Base-by-base conservation (phyloP, 1,140 invertebrate genomes). In the Orchesella cincta region DNA sequence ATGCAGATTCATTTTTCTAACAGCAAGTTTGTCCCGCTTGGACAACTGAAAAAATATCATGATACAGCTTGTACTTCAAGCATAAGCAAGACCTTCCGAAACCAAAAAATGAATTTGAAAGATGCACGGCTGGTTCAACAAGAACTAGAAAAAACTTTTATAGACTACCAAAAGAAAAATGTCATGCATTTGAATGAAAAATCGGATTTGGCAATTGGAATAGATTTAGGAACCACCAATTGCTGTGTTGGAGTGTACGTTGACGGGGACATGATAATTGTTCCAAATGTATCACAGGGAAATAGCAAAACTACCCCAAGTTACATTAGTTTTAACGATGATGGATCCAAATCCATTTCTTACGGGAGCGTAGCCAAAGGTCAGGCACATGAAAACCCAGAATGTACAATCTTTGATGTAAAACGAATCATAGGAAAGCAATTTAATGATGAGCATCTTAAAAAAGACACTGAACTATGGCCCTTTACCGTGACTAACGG, bases 361-460 rank as follows among this genome's bases (percentile, higher is more conserved):
- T 88, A 90, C 76, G 89, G 89, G 31, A 89, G 90, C 82, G 83
- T 83, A 29, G 88, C 88, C 26, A 87, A 88, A 79, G 87, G 87
- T 79, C 87, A 88, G 86, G 33, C 87, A 87, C 67, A 84, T 51
- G 35, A 46, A 29, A 54, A 75, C 35, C 74, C 74, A 23, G 74
- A 52, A 18, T 5, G n/a, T 26, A 75, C 74, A 1, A 64, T 75
- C 31, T 75, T 75, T 64, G 74, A 75, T 51, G 51, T 51, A 84
- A 84, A 74, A 83, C 14, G 77, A 34, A 23, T 78, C 1, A 70
- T 78, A 1, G 78, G 78, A 1, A 28, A 76, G 1, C 14, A 39
- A 74, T 78, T 57, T 36, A 26, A 79, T 72, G 78, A 79, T 54
- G 14, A 28, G 1, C 62, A 75, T 16, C 2, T 88, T 14, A 85